Conservation (phyloP, 2,888 invertebrate genomes). For the Tridacna gigas region DNA sequence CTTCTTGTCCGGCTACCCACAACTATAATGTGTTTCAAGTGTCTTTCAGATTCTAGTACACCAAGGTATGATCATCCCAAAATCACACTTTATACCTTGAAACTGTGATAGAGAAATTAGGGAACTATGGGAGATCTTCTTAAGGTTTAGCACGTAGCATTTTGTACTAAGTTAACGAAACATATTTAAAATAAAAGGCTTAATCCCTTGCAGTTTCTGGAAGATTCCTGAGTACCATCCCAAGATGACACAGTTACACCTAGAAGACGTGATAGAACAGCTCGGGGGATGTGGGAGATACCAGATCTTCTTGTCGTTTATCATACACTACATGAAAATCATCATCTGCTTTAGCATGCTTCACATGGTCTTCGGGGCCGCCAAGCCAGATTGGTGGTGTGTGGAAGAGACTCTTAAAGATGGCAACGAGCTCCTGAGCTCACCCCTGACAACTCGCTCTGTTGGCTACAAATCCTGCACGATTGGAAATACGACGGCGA, state of each 20-base stretch:
- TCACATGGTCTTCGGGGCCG: slow-evolving; percentile 56
- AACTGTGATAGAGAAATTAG: too few species aligned
- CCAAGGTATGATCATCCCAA: too few species aligned
- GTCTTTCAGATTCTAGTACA: too few species aligned
- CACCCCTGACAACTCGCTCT: not conserved
- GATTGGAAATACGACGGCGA: slow-evolving; percentile 11
- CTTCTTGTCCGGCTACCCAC: too few species aligned
- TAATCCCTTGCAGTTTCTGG: too few species aligned
- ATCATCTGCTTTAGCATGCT: slow-evolving; percentile 48
- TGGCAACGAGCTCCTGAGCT: not conserved
- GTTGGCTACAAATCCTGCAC: slow-evolving; percentile 37
- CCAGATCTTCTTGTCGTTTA: slow-evolving; percentile 42
- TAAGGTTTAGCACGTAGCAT: too few species aligned
- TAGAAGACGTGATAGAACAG: slow-evolving; percentile 48
- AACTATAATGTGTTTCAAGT: too few species aligned
- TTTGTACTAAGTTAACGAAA: too few species aligned
- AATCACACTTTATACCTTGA: too few species aligned
- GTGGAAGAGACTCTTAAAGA: slow-evolving; percentile 16
- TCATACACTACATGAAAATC: slow-evolving; percentile 55
- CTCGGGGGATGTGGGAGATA: slow-evolving; percentile 63
- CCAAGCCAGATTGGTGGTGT: slow-evolving; percentile 59
- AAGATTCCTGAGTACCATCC: too few species aligned
- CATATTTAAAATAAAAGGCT: too few species aligned
- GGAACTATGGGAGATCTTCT: too few species aligned
- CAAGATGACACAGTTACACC: slow-evolving; percentile 15